A percentile compares a stretch with the other conserved stretches of the same genome.
These are phyloP conservation scores for Epinephelus malabaricus DNA, from an alignment of 2,797 vertebrate genomes.

Conservation along the genomic window DNA sequence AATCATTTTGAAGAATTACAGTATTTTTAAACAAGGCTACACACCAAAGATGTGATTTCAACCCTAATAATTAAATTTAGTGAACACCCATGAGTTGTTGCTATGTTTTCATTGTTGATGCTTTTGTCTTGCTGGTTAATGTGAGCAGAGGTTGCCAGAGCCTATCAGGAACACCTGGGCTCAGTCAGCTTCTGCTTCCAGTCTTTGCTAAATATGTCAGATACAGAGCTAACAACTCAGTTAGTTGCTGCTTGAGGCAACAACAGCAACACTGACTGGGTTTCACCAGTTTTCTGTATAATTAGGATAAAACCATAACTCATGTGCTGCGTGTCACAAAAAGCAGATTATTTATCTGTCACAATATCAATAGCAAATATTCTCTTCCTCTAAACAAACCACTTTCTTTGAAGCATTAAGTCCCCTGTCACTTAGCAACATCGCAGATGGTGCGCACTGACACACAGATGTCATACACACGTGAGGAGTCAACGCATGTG, in stretches of 20 bases:
- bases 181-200: neutral
- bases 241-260: neutral
- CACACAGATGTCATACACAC: slow-evolving; percentile 48
- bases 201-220: slow-evolving; percentile 5
- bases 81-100: neutral
- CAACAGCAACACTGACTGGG: neutral
- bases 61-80: neutral
- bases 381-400: slow-evolving; percentile 38
- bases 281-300: neutral
- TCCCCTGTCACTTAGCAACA: slow-evolving; percentile 43
- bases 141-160: neutral
- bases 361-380: slow-evolving; percentile 53
- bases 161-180: slow-evolving; percentile 5
- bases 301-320: neutral
- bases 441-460: slow-evolving; percentile 58
- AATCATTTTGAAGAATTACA: neutral
- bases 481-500: slow-evolving; percentile 46
- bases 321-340: slow-evolving; percentile 18
- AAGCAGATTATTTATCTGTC: slow-evolving; percentile 32
- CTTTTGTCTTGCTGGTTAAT: slow-evolving; percentile 6
- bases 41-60: neutral
- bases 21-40: neutral
- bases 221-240: neutral
- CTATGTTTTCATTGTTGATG: neutral
- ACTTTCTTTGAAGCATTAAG: slow-evolving; percentile 54